These are phyloP conservation scores for Montipora sp. DNA, from an alignment of 64 coral and sea anemone genomes.

Conservation along the genomic window DNA sequence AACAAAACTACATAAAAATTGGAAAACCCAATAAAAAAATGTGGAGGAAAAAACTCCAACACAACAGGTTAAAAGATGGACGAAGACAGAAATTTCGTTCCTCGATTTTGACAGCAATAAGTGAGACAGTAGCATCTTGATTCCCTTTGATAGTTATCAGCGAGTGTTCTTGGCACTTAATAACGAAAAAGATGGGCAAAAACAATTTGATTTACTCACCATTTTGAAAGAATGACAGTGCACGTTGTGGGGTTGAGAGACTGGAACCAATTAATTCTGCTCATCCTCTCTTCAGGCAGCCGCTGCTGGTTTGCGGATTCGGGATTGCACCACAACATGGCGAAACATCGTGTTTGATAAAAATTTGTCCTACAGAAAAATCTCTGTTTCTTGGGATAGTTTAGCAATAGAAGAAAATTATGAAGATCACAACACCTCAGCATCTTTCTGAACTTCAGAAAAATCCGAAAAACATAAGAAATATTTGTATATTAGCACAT, in stretches of 20 bases:
- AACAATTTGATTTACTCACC: slow-evolving; percentile 72
- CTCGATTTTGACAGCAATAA: neutral
- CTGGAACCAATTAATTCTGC: slow-evolving; percentile 11
- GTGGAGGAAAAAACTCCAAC: neutral
- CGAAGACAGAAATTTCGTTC: neutral
- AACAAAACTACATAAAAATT: neutral
- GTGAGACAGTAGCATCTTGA: neutral
- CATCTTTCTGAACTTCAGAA: slow-evolving; percentile 82
- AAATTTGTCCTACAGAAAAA: neutral
- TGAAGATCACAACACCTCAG: slow-evolving; percentile 75
- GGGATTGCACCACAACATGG: slow-evolving; percentile 63
- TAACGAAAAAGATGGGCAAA: neutral
- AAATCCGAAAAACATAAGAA: slow-evolving; percentile 97
- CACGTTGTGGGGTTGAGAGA: slow-evolving; percentile 59
- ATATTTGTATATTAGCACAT: slow-evolving; percentile 99
- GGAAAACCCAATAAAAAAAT: neutral
- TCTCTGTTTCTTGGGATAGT: neutral
- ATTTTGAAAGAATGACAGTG: slow-evolving; percentile 96
- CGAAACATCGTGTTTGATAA: slow-evolving; percentile 14
- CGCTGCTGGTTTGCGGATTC: slow-evolving; percentile 56
- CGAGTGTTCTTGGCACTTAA: neutral
- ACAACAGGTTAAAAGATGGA: neutral
- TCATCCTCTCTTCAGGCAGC: slow-evolving; percentile 33
- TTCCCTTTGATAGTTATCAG: neutral
- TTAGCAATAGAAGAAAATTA: slow-evolving; percentile 7